Evolutionary conservation across 2,888 invertebrate genomes (phyloP), one percentile per base, ranked within the genome.

Genomic region (Noctua comes): DNA sequence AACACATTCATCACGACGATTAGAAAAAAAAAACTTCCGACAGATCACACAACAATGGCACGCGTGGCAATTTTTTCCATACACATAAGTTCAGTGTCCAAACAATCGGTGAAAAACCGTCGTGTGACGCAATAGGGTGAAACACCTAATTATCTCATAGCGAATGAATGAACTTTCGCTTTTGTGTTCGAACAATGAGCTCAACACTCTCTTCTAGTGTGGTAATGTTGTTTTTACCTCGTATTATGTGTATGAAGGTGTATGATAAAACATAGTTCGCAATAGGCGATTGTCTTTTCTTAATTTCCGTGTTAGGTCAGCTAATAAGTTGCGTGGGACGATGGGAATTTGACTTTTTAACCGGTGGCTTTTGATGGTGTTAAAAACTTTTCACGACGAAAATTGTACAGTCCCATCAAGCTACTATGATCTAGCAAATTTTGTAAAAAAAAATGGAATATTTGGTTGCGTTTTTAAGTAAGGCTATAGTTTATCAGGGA

Each of bases 131-230:
- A 96, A 96, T 94, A 90, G 88, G 94, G 96, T 95, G 96, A 96
- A 96, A 96, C 96, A 95, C 92, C 93, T 95, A 96, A 96, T 96
- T 96, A 96, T 95, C 95, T 95, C 95, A 94, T 94, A 93, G 93
- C 89, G 92, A 93, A 94, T 94, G 95, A 95, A 94, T 94, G 94
- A 94, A 96, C 97, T 96, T 96, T 96, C 96, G 95, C 97, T 96
- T 96, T 96, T 96, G 95, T 96, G 91, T 93, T 93, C 86, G 92
- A 94, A 96, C 96, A 96, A 96, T 96, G 95, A 90, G 88, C 91
- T 90, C 89, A 91, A 92, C 93, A 91, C 94, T 93, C 93, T 94
- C 93, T 92, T 93, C 93, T 92, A 92, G 91, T 93, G 95, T 92
- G 93, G 93, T 94, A 94, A 94, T 92, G 91, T 92, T 89, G 90